These are phyloP conservation scores for Calidris pugnax DNA, from an alignment of 2,113 vertebrate species.

Conservation along the genomic window DNA sequence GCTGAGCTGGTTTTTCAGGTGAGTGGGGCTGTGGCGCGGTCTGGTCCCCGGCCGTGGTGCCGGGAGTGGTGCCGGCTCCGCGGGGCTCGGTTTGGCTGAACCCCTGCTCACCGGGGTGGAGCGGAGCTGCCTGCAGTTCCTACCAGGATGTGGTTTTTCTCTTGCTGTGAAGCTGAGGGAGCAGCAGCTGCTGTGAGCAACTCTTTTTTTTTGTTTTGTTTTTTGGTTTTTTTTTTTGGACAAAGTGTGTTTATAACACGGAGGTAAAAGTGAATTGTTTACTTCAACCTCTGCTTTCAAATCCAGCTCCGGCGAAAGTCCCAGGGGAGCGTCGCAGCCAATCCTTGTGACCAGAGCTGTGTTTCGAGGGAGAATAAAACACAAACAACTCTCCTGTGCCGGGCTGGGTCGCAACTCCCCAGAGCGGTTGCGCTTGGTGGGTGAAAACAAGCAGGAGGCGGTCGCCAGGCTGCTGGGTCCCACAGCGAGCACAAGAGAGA, in stretches of 20 bases:
- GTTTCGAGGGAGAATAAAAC: neutral
- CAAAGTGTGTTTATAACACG: neutral
- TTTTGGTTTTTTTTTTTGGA: neutral
- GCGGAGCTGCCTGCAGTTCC: neutral
- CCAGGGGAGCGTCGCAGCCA: accelerated
- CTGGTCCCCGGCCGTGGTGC: accelerated
- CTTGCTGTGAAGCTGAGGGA: neutral
- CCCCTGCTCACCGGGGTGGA: accelerated
- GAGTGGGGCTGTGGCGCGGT: neutral
- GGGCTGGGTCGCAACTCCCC: neutral
- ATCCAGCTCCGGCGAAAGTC: neutral
- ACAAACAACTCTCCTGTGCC: neutral
- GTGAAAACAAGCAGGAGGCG: neutral
- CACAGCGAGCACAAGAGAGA: neutral
- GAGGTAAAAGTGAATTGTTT: constrained; percentile 12
- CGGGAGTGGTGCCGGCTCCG: neutral
- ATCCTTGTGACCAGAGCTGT: neutral
- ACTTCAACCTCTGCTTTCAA: neutral
- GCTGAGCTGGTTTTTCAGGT: constrained; percentile 45
- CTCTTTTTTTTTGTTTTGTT: neutral
- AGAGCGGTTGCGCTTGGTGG: neutral
- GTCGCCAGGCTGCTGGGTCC: neutral
- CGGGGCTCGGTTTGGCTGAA: neutral
- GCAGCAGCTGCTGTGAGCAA: neutral
- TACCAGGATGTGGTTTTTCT: constrained; percentile 48